Conservation (phyloP, 2,113 vertebrate species). For the Hippoglossus stenolepis region DNA sequence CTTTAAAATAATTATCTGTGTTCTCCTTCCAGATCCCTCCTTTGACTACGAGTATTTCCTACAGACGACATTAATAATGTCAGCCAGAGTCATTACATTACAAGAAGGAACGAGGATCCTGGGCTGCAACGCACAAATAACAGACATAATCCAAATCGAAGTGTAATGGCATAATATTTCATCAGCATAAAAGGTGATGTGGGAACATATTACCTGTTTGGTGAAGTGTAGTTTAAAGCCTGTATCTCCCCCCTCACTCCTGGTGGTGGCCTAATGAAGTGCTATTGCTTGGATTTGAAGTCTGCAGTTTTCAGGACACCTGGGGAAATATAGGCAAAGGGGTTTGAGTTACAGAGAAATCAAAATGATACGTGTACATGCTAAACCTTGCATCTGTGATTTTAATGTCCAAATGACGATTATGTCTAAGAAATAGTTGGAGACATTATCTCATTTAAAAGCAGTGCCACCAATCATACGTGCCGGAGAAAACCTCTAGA, state of each 20-base stretch:
- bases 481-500: no score
- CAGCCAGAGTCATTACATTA: conserved; percentile 1
- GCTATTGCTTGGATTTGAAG: conserved; percentile 48
- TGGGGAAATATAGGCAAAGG: conserved; percentile 61
- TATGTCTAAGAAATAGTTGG: background rate
- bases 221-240: conserved; percentile 51
- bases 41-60: background rate
- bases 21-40: background rate
- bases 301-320: conserved; percentile 71
- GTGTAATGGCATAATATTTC: conserved; percentile 11
- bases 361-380: background rate
- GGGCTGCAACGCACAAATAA: background rate
- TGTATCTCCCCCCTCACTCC: conserved; percentile 45
- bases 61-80: background rate
- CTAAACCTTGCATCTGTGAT: background rate
- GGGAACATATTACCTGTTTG: conserved; percentile 65
- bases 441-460: background rate
- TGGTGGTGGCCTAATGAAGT: conserved; percentile 40
- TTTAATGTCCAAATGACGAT: conserved; percentile 3
- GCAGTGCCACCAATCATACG: background rate
- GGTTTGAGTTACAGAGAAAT: conserved; percentile 14
- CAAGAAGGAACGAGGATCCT: background rate
- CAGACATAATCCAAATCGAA: background rate
- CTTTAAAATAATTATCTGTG: background rate
- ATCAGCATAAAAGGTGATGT: conserved; percentile 33